phyloP scores from a whole-genome alignment of 92 coral and sea anemone species.

The Zoanthus solanderi region DNA sequence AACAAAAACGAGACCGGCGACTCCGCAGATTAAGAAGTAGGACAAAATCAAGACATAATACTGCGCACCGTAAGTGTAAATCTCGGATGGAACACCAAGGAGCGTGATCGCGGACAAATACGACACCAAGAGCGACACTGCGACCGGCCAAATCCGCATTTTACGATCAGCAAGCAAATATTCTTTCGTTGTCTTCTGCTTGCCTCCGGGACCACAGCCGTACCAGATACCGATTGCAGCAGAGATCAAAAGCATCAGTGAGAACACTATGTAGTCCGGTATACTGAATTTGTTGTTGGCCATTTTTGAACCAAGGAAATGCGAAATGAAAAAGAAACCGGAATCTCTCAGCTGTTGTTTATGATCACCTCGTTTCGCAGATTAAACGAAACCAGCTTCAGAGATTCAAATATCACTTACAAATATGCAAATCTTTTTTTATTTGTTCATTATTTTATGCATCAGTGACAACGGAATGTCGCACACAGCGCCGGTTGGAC shows the following conservation, averaged over 20 bases:
- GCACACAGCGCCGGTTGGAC: no score
- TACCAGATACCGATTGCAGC: constrained; percentile 92
- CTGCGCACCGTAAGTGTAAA: constrained; percentile 91
- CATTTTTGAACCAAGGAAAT: neutral
- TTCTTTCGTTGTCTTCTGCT: constrained; percentile 84
- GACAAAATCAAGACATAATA: constrained; percentile 82
- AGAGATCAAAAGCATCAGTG: constrained; percentile 84
- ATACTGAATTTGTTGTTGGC: constrained; percentile 53
- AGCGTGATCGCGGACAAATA: constrained; percentile 92
- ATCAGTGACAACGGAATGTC: no score
- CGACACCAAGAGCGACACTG: constrained; percentile 89
- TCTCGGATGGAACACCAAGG: constrained; percentile 95
- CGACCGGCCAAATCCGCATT: constrained; percentile 85
- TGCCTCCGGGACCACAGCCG: constrained; percentile 88
- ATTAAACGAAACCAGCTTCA: neutral
- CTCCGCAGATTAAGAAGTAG: constrained; percentile 70
- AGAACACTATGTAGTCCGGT: constrained; percentile 88
- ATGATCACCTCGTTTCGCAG: neutral
- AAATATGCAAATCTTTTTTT: neutral
- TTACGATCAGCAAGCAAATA: constrained; percentile 87
- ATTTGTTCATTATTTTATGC: no score
- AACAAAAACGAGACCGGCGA: constrained; percentile 79
- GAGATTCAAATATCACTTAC: neutral
- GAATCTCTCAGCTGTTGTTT: neutral
- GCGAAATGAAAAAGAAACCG: neutral